Percentiles rank a stretch among this genome's conserved stretches.
These are phyloP conservation scores for Elanus axillaris DNA, from an alignment of 2,113 vertebrate genomes.

Conservation along the genomic window DNA sequence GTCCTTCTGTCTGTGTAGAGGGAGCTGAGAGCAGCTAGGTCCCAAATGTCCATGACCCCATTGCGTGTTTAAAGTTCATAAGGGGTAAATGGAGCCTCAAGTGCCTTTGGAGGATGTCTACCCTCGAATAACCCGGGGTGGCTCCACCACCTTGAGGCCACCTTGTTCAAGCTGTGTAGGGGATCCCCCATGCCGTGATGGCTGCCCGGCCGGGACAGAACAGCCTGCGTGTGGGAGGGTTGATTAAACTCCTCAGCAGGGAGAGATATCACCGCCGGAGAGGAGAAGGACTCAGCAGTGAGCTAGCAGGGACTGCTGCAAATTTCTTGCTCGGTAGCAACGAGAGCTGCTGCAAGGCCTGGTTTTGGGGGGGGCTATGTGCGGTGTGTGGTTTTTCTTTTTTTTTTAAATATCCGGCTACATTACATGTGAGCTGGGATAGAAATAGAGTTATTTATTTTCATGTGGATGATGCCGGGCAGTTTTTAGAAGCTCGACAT, in stretches of 20 bases:
- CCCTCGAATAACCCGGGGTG: neutral
- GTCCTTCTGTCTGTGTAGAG: neutral
- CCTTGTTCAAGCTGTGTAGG: neutral
- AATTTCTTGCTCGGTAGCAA: neutral
- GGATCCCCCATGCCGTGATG: neutral
- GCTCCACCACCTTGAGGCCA: neutral
- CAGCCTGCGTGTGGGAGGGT: neutral
- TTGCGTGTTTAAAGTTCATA: neutral
- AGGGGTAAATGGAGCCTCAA: neutral
- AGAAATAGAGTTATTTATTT: constrained; percentile 67
- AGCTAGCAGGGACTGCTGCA: neutral
- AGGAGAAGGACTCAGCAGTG: constrained; percentile 9
- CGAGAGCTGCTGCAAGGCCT: neutral
- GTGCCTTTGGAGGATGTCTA: neutral
- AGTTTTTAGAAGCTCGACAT: constrained; percentile 44
- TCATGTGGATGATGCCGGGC: constrained; percentile 14
- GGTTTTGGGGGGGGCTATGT: neutral
- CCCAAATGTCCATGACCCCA: rapidly evolving
- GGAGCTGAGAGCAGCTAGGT: neutral
- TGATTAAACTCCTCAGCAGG: constrained; percentile 6
- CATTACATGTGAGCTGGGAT: constrained; percentile 8
- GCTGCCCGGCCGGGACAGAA: neutral
- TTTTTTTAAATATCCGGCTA: neutral
- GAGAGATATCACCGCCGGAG: neutral
- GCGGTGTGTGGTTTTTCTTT: neutral